Percentiles rank a stretch among this genome's conserved stretches.
Conservation (phyloP, 1,140 invertebrate genomes). For the Wasmannia auropunctata region DNA sequence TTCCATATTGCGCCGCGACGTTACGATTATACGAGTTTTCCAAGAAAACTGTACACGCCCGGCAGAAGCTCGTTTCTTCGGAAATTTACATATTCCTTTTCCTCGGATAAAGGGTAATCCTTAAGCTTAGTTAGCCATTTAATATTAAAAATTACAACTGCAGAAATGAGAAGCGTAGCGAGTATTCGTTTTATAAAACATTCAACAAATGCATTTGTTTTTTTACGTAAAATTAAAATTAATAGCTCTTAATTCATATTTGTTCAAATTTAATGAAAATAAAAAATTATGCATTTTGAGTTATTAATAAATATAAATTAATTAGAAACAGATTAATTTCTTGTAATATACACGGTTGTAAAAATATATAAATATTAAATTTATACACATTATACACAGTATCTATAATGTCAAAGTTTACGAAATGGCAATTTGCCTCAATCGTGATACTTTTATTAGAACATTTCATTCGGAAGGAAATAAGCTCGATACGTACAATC, state of each 20-base stretch:
- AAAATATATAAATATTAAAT: background rate
- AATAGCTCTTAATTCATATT: background rate
- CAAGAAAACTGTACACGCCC: constrained; percentile 2
- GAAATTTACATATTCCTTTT: constrained; percentile 43
- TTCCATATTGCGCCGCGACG: background rate
- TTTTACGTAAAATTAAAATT: background rate
- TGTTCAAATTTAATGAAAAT: constrained; percentile 5
- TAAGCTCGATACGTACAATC: background rate
- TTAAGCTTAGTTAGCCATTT: constrained; percentile 8
- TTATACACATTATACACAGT: background rate
- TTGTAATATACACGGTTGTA: background rate
- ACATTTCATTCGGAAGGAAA: background rate
- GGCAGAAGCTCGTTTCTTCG: background rate
- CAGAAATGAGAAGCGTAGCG: background rate
- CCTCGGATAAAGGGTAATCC: background rate
- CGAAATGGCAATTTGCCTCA: background rate
- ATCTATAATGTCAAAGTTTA: background rate
- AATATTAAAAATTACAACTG: background rate
- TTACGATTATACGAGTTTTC: constrained; percentile 36
- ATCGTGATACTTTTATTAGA: constrained; percentile 7
- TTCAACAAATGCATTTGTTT: background rate
- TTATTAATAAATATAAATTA: background rate
- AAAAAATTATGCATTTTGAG: background rate
- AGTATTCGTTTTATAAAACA: background rate
- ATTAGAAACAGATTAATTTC: background rate